Evolutionary conservation across 2,888 invertebrate species (phyloP), one percentile per base, ranked within the genome.

Genomic region (Heteromurus nitidus): DNA sequence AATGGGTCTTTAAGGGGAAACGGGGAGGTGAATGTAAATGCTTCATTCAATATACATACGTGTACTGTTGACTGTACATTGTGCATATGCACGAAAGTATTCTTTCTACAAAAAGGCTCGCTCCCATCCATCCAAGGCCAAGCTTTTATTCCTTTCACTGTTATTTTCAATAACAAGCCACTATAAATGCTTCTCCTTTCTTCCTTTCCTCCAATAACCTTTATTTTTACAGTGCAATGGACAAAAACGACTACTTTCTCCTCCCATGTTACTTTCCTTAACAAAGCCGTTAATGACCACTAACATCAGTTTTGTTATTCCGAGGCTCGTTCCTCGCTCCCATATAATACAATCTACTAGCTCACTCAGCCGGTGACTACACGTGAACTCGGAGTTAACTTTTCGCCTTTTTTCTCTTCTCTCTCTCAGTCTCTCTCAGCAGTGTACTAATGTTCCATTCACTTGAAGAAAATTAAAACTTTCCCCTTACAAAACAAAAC

Each of bases 401-500:
- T 70, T 70, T 60, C 20, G 31, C 50, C 31, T 50, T 64, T 31
- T 28, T 53, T 42, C 18, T 60, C 24, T 16, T 72, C 13, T 44
- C 53, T 31, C 30, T 22, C n/a, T n/a, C n/a, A n/a, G n/a, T n/a
- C n/a, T n/a, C n/a, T n/a, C n/a, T n/a, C n/a, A n/a, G n/a, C n/a
- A n/a, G n/a, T n/a, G n/a, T n/a, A n/a, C n/a, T n/a, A n/a, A n/a
- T n/a, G n/a, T n/a, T n/a, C n/a, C n/a, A n/a, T n/a, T n/a, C n/a
- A n/a, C n/a, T n/a, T n/a, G n/a, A n/a, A 55, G 72, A 60, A 60
- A 72, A 72, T 60, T 72, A 72, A 72, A 72, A 72, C 64, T 73
- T 73, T 64, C 13, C 36, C 47, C 11, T 20, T 44, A 5, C 5
- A 5, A n/a, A n/a, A 2, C 31, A 31, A 28, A 62, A 36, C 7